Conservation (phyloP, 1,140 invertebrate species). For the Rhagoletis zephyria region DNA sequence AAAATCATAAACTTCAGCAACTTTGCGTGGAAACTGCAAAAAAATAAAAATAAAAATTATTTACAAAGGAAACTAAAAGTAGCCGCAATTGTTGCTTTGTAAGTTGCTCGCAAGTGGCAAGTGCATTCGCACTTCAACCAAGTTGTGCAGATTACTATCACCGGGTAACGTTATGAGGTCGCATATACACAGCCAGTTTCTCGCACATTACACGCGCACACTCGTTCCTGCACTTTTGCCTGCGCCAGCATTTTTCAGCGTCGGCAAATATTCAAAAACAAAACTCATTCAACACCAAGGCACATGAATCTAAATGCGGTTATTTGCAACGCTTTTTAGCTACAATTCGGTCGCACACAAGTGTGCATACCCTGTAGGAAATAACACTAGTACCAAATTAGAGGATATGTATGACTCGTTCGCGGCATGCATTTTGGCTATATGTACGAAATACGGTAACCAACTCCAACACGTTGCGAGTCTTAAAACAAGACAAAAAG, state of each 20-base stretch:
- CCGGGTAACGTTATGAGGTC: neutral
- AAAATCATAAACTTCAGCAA: neutral
- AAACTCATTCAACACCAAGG: neutral
- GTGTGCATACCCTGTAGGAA: too few species aligned
- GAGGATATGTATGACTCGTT: too few species aligned
- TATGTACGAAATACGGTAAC: too few species aligned
- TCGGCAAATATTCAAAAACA: neutral
- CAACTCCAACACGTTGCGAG: too few species aligned
- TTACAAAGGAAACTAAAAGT: neutral
- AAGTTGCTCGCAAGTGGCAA: conserved; percentile 18
- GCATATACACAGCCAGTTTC: neutral
- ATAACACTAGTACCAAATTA: too few species aligned
- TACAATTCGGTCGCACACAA: too few species aligned
- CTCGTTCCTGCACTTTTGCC: neutral
- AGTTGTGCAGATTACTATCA: neutral
- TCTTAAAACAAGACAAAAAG: too few species aligned
- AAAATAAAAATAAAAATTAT: neutral
- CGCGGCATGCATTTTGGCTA: too few species aligned
- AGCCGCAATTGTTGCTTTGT: neutral
- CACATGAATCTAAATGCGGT: neutral
- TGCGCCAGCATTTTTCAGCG: neutral
- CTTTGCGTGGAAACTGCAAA: neutral
- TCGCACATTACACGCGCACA: neutral
- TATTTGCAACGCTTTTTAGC: neutral
- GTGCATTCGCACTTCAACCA: conserved; percentile 21